phyloP scores from a whole-genome alignment of 2,113 vertebrate genomes.

The Ptychochromis oligacanthus region DNA sequence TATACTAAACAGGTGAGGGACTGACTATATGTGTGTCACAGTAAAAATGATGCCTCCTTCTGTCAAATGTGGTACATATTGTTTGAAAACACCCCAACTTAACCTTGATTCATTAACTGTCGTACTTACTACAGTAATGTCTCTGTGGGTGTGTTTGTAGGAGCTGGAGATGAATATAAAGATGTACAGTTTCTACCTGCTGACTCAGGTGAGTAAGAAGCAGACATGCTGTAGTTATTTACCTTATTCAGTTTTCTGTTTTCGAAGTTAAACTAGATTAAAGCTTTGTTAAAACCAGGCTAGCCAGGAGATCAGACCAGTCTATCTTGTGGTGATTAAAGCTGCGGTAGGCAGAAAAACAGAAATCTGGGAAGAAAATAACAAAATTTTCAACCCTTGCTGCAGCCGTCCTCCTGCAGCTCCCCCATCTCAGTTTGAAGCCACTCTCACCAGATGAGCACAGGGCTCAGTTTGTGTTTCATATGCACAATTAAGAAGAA shows the following conservation, averaged over 20 bases:
- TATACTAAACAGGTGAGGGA: too few relatives aligned
- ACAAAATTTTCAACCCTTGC: not conserved
- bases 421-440: not conserved
- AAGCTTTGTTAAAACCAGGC: too few relatives aligned
- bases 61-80: too few relatives aligned
- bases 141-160: conserved; percentile 68
- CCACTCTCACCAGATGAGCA: not conserved
- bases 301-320: not conserved
- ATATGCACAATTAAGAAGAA: too few relatives aligned
- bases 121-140: not conserved
- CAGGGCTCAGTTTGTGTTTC: too few relatives aligned
- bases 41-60: too few relatives aligned
- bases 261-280: not conserved
- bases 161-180: conserved; percentile 83
- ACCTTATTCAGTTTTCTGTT: not conserved
- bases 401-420: not conserved
- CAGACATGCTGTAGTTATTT: not conserved
- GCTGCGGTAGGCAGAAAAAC: not conserved
- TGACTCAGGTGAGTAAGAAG: conserved; percentile 77
- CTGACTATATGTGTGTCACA: too few relatives aligned
- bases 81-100: too few relatives aligned
- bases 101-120: not conserved
- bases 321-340: not conserved
- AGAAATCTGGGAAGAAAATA: not conserved
- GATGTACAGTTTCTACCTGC: conserved; percentile 76